These are phyloP conservation scores for Tiphia femorata DNA, from an alignment of 2,888 invertebrate species.

Conservation along the genomic window DNA sequence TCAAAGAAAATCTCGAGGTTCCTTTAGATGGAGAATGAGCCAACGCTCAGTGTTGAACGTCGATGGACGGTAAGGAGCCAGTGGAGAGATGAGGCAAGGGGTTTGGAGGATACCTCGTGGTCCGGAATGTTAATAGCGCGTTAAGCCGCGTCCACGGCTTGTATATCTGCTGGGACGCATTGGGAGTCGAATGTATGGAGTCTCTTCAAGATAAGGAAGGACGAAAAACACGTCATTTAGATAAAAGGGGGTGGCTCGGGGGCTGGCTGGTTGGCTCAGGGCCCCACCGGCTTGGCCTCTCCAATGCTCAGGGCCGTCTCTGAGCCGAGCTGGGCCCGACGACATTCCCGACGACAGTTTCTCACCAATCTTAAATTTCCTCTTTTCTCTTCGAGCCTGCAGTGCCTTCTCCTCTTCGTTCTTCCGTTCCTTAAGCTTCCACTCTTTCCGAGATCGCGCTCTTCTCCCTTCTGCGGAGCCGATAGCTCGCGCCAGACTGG, in stretches of 20 bases:
- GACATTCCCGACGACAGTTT: constrained; percentile 27
- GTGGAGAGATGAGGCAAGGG: no score
- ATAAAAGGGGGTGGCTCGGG: constrained; percentile 50
- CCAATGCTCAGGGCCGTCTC: constrained; percentile 48
- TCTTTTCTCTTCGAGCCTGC: constrained; percentile 9
- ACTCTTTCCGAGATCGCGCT: no score
- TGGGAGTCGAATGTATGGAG: constrained; percentile 51
- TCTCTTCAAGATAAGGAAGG: constrained; percentile 59
- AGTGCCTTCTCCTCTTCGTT: neutral
- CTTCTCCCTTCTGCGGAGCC: no score
- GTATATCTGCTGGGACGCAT: constrained; percentile 35
- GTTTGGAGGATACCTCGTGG: no score
- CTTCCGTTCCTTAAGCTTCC: no score
- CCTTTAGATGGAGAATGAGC: no score
- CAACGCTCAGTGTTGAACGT: no score
- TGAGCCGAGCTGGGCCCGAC: constrained; percentile 48
- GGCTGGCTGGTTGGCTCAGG: no score
- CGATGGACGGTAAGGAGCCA: no score
- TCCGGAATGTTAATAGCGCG: constrained; percentile 58
- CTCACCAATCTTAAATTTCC: neutral
- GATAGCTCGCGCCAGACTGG: no score
- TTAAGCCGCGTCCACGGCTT: constrained; percentile 29
- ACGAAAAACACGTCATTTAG: constrained; percentile 65
- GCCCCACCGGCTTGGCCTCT: no score
- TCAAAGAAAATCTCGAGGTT: no score